These are phyloP conservation scores for Apocrypta bakeri DNA, from an alignment of 1,140 invertebrate genomes.

Conservation along the genomic window DNA sequence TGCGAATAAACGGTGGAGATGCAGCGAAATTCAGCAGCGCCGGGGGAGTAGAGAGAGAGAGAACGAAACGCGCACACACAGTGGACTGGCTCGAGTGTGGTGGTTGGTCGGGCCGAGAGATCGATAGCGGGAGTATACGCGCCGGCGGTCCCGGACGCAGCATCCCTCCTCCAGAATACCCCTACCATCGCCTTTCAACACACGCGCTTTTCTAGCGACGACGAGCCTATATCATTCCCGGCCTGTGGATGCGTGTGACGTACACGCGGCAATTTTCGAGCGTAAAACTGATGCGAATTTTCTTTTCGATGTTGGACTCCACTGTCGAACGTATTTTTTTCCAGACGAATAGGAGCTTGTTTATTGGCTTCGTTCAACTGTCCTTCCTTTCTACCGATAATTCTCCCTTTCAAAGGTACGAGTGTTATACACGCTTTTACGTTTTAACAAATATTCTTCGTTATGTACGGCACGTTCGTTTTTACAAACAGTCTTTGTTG, in stretches of 20 bases:
- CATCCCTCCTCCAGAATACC: slow-evolving; percentile 56
- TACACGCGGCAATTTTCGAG: slow-evolving; percentile 2
- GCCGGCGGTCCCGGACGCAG: slow-evolving; percentile 65
- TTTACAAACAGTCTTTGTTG: too few species aligned
- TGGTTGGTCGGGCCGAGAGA: slow-evolving; percentile 62
- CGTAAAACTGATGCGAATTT: neutral
- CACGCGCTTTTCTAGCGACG: neutral
- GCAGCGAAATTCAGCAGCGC: neutral
- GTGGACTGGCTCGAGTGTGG: slow-evolving; percentile 55
- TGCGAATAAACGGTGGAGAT: neutral
- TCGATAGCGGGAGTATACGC: slow-evolving; percentile 63
- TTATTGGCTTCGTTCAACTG: neutral
- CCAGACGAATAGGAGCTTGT: neutral
- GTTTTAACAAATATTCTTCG: neutral
- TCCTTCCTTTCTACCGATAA: neutral
- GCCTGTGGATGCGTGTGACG: neutral
- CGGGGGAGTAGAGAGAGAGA: neutral
- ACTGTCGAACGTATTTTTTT: neutral
- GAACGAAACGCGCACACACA: slow-evolving; percentile 52
- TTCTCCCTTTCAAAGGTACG: neutral
- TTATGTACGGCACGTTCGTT: too few species aligned
- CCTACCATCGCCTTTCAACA: neutral
- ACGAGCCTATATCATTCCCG: neutral
- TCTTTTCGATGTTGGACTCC: neutral
- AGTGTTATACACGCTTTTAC: neutral